Conservation (phyloP, 2,113 vertebrate species). For the Eurystomus gularis region DNA sequence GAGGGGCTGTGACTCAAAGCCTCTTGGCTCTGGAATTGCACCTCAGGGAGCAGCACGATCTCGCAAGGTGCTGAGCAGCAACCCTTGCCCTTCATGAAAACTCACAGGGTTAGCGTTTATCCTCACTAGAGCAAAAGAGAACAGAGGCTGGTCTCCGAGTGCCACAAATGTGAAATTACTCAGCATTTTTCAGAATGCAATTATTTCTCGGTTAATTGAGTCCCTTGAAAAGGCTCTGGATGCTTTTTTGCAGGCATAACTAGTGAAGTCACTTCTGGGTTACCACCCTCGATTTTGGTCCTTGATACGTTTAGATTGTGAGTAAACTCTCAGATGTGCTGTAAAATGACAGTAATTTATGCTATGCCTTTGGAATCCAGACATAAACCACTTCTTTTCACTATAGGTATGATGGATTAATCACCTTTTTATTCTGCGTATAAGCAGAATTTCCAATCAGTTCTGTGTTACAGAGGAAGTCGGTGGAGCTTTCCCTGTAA, state of each 20-base stretch:
- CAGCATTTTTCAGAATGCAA: neutral
- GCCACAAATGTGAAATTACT: neutral
- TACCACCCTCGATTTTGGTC: neutral
- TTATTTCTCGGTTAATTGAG: slow-evolving; percentile 13
- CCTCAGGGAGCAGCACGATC: neutral
- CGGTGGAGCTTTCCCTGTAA: slow-evolving; percentile 27
- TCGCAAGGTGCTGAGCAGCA: neutral
- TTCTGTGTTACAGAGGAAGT: slow-evolving; percentile 41
- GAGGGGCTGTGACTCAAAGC: neutral
- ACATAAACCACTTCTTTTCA: neutral
- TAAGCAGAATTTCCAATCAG: slow-evolving; percentile 20
- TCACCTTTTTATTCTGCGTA: neutral
- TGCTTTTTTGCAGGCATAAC: neutral
- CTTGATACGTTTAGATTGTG: neutral
- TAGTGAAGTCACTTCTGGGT: neutral
- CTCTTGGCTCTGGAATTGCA: neutral
- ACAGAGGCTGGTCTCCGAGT: rapidly evolving
- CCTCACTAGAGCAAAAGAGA: neutral
- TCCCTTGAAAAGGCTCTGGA: neutral
- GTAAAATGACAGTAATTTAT: neutral
- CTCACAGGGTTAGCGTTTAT: neutral
- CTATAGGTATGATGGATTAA: neutral
- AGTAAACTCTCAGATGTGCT: neutral
- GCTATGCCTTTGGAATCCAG: slow-evolving; percentile 1
- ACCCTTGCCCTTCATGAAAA: neutral